Evolutionary conservation across 2,888 invertebrate genomes (phyloP), one percentile per base, ranked within the genome.

Genomic region (Ophioninae sp.): DNA sequence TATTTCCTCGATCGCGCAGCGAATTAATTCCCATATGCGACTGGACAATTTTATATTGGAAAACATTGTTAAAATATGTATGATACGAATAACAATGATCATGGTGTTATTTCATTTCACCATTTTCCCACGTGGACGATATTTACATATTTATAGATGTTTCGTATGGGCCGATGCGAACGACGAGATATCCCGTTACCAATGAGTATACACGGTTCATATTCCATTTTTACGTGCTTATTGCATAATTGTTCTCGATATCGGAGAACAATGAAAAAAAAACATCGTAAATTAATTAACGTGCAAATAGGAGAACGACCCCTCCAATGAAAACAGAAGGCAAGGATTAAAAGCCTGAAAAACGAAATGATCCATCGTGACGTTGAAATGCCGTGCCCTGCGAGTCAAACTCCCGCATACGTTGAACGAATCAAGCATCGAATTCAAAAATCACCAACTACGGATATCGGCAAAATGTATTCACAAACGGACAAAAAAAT

Each of bases 151-250:
- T 7, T 65, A 23, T 56, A 30, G 37, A 56, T 9, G 56, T 65
- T 6, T 44, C 51, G 51, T 10, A 30, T 9, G 56, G 30, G 44
- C n/a, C 58, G 68, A 69, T 78, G 58, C 64, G 69, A 65, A 64
- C 71, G 51, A 75, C 61, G 73, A 77, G 63, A 68, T 56, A 73
- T 39, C 58, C 76, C 63, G 17, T 17, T 17, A 51, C 51, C 44
- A 41, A 59, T 65, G 44, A 58, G 58, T 67, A 59, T 20, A 44
- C 64, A 61, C 72, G 59, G 56, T 72, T 64, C 56, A 73, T 73
- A 68, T 68, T 41, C 69, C 61, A 58, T 69, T 74, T 65, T 58
- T 71, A 69, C 58, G 64, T 74, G 71, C 69, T 74, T 82, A 75
- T 79, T 64, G 68, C 65, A 59, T 64, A 79, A 23, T 75, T 58